Evolutionary conservation across 1,140 invertebrate species (phyloP), one percentile per base, ranked within the genome.

Genomic region (Lysiphlebus fabarum): DNA sequence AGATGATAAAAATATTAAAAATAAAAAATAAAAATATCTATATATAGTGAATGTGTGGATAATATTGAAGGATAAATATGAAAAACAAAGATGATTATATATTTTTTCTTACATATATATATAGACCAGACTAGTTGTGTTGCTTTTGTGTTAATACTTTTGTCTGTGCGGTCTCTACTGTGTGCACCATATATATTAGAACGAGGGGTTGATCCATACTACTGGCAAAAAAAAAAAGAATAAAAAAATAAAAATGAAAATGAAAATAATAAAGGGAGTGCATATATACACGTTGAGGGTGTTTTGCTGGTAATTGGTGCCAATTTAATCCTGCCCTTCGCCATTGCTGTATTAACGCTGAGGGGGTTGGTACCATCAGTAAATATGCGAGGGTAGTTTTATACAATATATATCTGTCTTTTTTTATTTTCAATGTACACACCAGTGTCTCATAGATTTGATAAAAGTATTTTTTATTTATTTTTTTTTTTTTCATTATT

Each of bases 241-340:
- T n/a, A n/a, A n/a, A 47, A 59, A 57, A 69, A 62, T n/a, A n/a
- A n/a, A n/a, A n/a, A n/a, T n/a, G n/a, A 65, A 65, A 66, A 65
- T 70, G 71, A 71, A 17, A 26, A 26, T 26, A 26, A 26, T 26
- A 26, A 26, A 26, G 17, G 5, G 58, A 10, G 36, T 49, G 14
- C 17, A 26, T 26, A 26, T 26, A 26, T 26, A 26, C 17, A 43
- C 69, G 71, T 58, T 72, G 70, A 82, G 82, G 82, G 82, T 83
- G 82, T 84, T 84, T 84, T 84, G 80, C 83, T 83, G 83, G 83
- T 85, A 85, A 85, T 85, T 85, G 83, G 83, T 84, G 83, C 83
- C 84, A 85, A 84, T 85, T 85, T 85, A 83, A 79, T 78, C 75
- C 74, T 76, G 73, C 76, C 75, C 76, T 74, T 75, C 71, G 73